These are phyloP conservation scores for Campoletis sonorensis DNA, from an alignment of 1,140 invertebrate genomes.

Conservation along the genomic window DNA sequence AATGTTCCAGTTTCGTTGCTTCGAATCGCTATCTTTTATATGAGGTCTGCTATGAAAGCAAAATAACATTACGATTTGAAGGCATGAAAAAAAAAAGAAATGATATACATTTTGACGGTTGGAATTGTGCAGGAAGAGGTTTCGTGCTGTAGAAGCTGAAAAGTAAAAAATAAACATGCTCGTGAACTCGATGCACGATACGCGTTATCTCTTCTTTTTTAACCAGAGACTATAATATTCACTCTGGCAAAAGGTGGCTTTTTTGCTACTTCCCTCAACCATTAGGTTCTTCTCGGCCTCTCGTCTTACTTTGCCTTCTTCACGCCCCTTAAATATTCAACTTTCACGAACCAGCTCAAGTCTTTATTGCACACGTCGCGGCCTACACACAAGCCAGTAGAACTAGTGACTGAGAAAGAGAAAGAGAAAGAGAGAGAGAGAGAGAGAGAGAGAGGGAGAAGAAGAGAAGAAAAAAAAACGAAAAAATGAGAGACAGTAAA, in stretches of 20 bases:
- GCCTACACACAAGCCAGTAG: slow-evolving; percentile 16
- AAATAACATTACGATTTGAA: neutral
- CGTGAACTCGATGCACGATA: neutral
- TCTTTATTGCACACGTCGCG: slow-evolving; percentile 39
- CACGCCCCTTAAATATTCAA: slow-evolving; percentile 27
- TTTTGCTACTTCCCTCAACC: slow-evolving; percentile 37
- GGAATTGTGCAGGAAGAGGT: neutral
- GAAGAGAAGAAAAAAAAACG: neutral
- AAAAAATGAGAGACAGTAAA: slow-evolving; percentile 25
- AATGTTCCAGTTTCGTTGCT: too few species aligned
- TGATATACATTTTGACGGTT: neutral
- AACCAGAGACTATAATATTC: neutral
- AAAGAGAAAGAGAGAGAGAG: neutral
- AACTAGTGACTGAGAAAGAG: neutral
- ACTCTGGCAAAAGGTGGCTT: neutral
- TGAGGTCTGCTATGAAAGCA: neutral
- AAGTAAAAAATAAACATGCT: slow-evolving; percentile 26
- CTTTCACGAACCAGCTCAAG: neutral
- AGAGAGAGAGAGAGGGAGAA: neutral
- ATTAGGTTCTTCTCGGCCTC: slow-evolving; percentile 52
- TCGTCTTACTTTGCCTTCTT: slow-evolving; percentile 26
- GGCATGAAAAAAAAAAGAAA: neutral
- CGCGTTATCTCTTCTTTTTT: slow-evolving; percentile 1
- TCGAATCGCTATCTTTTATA: neutral
- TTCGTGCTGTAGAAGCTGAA: neutral